These are phyloP conservation scores for Apis laboriosa DNA, from an alignment of 1,140 invertebrate species.

Conservation along the genomic window DNA sequence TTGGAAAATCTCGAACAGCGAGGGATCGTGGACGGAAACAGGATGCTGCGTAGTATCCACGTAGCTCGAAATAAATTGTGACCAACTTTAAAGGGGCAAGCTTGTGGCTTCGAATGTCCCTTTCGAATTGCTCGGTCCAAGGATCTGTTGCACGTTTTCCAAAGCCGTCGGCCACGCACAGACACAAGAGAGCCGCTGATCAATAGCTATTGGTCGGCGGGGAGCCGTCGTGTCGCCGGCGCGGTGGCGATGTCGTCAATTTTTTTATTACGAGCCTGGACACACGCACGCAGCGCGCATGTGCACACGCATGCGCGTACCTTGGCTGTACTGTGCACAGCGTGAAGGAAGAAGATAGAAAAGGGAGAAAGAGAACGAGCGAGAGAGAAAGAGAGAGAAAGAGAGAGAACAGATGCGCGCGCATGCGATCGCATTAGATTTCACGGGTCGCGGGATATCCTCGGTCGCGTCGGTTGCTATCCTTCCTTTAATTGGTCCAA, in stretches of 20 bases:
- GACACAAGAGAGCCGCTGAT: slow-evolving; percentile 65
- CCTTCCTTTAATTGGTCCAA: slow-evolving; percentile 40
- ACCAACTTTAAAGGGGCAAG: slow-evolving; percentile 20
- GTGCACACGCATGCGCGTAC: slow-evolving; percentile 53
- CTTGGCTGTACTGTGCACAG: background rate
- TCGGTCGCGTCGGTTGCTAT: background rate
- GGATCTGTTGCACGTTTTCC: slow-evolving; percentile 48
- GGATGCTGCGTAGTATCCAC: background rate
- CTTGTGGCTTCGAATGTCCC: background rate
- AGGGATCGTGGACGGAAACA: slow-evolving; percentile 4
- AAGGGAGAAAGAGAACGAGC: background rate
- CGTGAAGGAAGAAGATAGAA: background rate
- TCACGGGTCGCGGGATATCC: slow-evolving; percentile 54
- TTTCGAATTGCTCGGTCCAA: slow-evolving; percentile 42
- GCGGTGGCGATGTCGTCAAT: slow-evolving; percentile 71
- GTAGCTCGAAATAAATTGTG: slow-evolving; percentile 35
- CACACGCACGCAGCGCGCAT: slow-evolving; percentile 55
- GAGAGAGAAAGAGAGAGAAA: background rate
- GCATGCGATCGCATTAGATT: slow-evolving; percentile 58
- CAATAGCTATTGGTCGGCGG: slow-evolving; percentile 69
- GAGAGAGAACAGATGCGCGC: background rate
- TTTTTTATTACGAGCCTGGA: slow-evolving; percentile 68
- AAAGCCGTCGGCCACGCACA: slow-evolving; percentile 41
- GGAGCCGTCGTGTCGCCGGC: slow-evolving; percentile 65
- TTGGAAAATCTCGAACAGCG: slow-evolving; percentile 30